Conservation (phyloP, 2,113 vertebrate genomes). For the cat (Felis catus) region F.catus_Fca126_mat1.0 CM031424.1:12470001-12470500, state of each 20-base stretch:
- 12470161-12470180: background rate
- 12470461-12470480: background rate
- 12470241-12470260: background rate
- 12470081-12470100: constrained; percentile 1
- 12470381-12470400: background rate
- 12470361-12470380: background rate
- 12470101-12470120: background rate
- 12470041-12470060: background rate
- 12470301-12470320: background rate
- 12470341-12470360: background rate
- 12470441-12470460: background rate
- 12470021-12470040: background rate
- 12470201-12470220: background rate
- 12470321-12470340: constrained; percentile 22
- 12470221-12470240: background rate
- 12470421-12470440: background rate
- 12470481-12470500: constrained; percentile 56
- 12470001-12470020: background rate
- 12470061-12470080: background rate
- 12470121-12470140: background rate
- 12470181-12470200: constrained; percentile 33
- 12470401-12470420: background rate
- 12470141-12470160: background rate
- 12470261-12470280: background rate
- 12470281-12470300: background rate